phyloP scores from a whole-genome alignment of 2,888 invertebrate species.

The Fissipunctia ypsillon region DNA sequence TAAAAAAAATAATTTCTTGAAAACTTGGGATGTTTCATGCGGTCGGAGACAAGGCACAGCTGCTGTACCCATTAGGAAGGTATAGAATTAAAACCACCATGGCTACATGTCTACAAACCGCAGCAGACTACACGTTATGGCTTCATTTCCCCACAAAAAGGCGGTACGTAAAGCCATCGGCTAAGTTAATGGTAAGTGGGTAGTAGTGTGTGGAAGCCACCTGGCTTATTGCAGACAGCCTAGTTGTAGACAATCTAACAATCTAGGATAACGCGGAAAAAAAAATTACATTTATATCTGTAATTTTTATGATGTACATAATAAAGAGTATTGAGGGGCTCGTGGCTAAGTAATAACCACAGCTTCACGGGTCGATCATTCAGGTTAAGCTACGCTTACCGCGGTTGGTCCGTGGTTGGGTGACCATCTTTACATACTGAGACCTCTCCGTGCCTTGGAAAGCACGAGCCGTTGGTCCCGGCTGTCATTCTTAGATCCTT shows the following conservation, averaged over 20 bases:
- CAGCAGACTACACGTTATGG: conserved; percentile 5
- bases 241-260: conserved; percentile 30
- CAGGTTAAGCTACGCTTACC: no score
- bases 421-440: no score
- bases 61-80: neutral
- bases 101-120: conserved; percentile 16
- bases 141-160: conserved; percentile 28
- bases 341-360: no score
- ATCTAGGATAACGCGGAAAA: conserved; percentile 38
- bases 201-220: conserved; percentile 29
- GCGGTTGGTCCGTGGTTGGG: no score
- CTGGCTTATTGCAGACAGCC: conserved; percentile 27
- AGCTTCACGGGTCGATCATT: no score
- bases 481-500: no score
- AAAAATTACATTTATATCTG: no score
- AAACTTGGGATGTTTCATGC: neutral
- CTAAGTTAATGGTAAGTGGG: conserved; percentile 34
- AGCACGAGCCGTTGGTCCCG: no score
- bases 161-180: conserved; percentile 14
- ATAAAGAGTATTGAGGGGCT: no score
- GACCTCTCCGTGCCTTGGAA: no score
- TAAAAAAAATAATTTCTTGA: no score
- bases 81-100: neutral
- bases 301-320: no score
- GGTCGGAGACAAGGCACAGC: neutral